Evolutionary conservation across 2,797 vertebrate species (phyloP).

Genomic region (Sus cebifrons): DNA sequence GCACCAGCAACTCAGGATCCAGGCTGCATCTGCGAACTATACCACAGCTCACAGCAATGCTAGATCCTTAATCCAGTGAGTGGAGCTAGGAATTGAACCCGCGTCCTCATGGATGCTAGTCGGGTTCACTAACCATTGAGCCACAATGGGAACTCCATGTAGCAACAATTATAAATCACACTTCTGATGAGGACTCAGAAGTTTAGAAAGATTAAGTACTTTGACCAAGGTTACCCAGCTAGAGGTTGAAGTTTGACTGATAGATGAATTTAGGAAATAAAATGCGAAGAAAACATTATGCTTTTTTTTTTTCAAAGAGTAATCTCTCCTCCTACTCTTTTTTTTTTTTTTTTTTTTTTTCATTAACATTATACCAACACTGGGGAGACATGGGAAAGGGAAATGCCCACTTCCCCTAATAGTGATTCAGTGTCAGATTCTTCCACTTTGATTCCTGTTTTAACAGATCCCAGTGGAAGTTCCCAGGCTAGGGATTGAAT

Average conservation of each 20-base stretch:
- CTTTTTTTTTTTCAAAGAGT: background rate
- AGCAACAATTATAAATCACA: constrained; percentile 19
- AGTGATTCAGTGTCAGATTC: background rate
- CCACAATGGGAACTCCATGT: too few relatives aligned
- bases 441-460: background rate
- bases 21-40: too few relatives aligned
- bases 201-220: background rate
- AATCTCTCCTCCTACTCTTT: background rate
- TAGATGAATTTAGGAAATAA: background rate
- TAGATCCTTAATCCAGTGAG: too few relatives aligned
- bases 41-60: too few relatives aligned
- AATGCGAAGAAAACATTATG: constrained; percentile 15
- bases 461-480: background rate
- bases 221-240: background rate
- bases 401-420: background rate
- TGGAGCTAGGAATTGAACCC: too few relatives aligned
- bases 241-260: background rate
- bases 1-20: too few relatives aligned
- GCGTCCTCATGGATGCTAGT: too few relatives aligned
- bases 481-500: too few relatives aligned
- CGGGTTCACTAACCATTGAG: too few relatives aligned
- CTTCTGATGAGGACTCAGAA: background rate
- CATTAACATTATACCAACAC: background rate
- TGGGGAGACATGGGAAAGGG: background rate
- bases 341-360: background rate